Base-by-base conservation (phyloP, 2,888 invertebrate genomes). In the Platerodrilus igneus region DNA sequence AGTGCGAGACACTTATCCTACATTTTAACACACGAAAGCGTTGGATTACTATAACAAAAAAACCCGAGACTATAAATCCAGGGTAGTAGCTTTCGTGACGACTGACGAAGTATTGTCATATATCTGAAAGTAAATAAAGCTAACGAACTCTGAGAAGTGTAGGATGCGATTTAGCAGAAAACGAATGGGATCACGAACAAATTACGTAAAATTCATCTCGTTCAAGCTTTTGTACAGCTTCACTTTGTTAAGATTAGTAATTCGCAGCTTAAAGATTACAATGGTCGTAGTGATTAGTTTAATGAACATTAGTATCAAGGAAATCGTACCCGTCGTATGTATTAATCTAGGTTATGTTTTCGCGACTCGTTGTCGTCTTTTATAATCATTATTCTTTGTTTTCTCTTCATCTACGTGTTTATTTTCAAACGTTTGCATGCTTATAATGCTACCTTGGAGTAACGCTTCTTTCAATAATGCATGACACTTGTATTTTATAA, bases 161-260 rank as follows among this genome's bases (percentile, higher is more conserved):
- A n/a, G n/a, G 37, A 41, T 47, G 45, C 52, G 46, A 51, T 54
- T 54, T 52, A 55, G 50, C 52, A 37, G n/a, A n/a, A n/a, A n/a
- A n/a, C n/a, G n/a, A 37, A 41, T 28, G 46, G 58, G 56, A 57
- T 56, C 55, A 55, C 48, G 47, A 49, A 50, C 50, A 57, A 57
- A 57, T 58, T 57, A 53, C 55, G 47, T 56, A 55, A 60, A 60
- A 66, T 65, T 63, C 62, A 57, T 66, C 64, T 62, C 56, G 56
- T 57, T 64, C 62, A 57, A 47, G 47, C 50, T 48, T 46, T 46
- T 47, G 53, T 49, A 51, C 55, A 51, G 53, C 55, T 56, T 55
- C 61, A 60, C 60, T 66, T 63, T 63, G 64, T 66, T 64, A 63
- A 62, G 66, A 66, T 67, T 67, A 67, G 61, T 59, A 57, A 57